Evolutionary conservation across 2,113 vertebrate species (phyloP).

Genomic region (Hippocampus guttulatus): DNA sequence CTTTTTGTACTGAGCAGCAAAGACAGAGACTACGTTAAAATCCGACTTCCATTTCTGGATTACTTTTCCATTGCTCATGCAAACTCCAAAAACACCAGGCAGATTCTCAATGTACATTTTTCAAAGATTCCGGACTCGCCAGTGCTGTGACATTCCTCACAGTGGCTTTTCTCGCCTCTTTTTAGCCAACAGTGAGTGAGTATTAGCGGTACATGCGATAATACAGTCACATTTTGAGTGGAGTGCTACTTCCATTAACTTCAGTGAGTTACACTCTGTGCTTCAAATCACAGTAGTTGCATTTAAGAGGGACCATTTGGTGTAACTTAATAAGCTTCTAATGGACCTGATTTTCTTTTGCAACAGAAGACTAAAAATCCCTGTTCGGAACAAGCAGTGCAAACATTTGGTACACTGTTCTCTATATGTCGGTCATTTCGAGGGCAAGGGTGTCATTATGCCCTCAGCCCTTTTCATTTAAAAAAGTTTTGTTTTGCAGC

Average conservation of each 20-base stretch:
- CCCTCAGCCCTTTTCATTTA: neutral
- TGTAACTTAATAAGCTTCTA: slow-evolving; percentile 13
- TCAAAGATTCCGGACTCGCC: neutral
- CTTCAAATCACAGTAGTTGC: slow-evolving; percentile 9
- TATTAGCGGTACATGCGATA: slow-evolving; percentile 11
- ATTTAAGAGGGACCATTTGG: slow-evolving; percentile 10
- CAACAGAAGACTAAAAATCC: neutral
- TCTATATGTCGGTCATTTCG: slow-evolving; percentile 3
- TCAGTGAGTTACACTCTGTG: slow-evolving; percentile 3
- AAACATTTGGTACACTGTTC: slow-evolving; percentile 4
- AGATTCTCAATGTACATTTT: neutral
- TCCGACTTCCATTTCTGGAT: neutral
- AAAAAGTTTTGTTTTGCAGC: neutral
- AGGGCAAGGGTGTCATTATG: slow-evolving; percentile 11
- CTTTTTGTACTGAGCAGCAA: too few relatives aligned
- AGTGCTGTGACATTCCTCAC: neutral
- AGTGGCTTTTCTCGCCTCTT: neutral
- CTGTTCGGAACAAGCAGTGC: too few relatives aligned
- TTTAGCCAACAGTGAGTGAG: neutral
- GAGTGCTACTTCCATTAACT: slow-evolving; percentile 15
- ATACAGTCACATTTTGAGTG: slow-evolving; percentile 7
- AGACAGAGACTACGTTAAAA: neutral
- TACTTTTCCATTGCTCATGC: neutral
- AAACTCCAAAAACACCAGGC: neutral
- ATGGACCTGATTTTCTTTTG: slow-evolving; percentile 1